Evolutionary conservation across 2,113 vertebrate species (phyloP).

Genomic region (Malurus alboscapulatus): DNA sequence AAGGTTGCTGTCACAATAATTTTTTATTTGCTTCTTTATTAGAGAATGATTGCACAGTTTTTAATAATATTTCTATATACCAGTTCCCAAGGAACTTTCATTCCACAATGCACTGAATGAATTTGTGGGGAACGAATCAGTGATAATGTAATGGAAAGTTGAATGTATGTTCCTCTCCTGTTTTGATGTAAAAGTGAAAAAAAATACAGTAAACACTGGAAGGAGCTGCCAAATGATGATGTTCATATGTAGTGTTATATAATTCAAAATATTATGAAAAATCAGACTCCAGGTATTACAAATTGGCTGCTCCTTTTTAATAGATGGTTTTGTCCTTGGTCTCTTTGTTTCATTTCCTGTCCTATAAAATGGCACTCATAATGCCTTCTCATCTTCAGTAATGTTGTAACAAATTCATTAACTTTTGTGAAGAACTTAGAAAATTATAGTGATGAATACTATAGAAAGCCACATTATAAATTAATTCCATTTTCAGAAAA

Average conservation of each 20-base stretch:
- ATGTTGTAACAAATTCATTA: constrained; percentile 48
- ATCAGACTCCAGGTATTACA: background rate
- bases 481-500: background rate
- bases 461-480: background rate
- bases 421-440: constrained; percentile 27
- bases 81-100: background rate
- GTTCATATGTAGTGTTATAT: background rate
- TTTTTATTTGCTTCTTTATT: background rate
- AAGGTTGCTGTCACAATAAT: background rate
- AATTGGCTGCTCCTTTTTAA: background rate
- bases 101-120: background rate
- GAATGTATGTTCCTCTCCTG: background rate
- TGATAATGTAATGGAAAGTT: background rate
- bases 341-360: constrained; percentile 28
- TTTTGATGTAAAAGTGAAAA: background rate
- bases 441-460: constrained; percentile 1
- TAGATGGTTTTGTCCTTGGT: constrained; percentile 14
- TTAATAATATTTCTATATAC: background rate
- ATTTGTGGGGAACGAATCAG: background rate
- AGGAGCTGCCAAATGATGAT: background rate
- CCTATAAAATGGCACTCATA: constrained; percentile 5
- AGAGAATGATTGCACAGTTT: background rate
- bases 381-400: background rate
- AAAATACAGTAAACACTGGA: background rate
- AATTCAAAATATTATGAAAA: background rate